Percentiles rank a stretch among this genome's conserved stretches.
Conservation (phyloP, 64 coral and sea anemone species). For the Pachyseris speciosa region DNA sequence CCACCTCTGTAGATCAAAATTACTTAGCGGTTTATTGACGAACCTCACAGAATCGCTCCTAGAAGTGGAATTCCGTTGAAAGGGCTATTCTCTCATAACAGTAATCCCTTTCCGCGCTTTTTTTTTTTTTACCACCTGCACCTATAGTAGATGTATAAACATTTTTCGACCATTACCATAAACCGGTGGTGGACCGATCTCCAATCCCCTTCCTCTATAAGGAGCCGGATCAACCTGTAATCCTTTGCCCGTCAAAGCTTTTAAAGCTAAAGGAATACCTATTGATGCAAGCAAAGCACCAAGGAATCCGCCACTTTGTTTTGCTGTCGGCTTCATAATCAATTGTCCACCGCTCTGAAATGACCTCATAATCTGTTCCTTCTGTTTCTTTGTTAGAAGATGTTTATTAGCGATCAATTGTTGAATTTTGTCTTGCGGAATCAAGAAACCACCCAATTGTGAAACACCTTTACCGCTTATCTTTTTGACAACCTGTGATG, state of each 20-base stretch:
- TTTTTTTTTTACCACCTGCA: too few relatives aligned
- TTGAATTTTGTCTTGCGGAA: constrained; percentile 6
- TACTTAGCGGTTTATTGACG: too few relatives aligned
- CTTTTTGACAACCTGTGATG: not conserved
- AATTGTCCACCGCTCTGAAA: not conserved
- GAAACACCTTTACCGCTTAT: not conserved
- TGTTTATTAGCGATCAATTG: not conserved
- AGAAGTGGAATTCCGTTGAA: too few relatives aligned
- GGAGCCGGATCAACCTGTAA: too few relatives aligned
- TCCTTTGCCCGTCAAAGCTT: not conserved
- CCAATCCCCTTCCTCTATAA: too few relatives aligned
- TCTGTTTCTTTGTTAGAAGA: not conserved
- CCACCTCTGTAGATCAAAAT: not conserved
- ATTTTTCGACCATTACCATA: too few relatives aligned
- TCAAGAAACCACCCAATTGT: not conserved
- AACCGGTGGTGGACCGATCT: too few relatives aligned
- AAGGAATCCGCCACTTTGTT: constrained; percentile 5
- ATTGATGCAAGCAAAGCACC: not conserved
- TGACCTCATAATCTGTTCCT: not conserved
- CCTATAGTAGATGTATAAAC: too few relatives aligned
- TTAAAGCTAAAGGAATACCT: not conserved
- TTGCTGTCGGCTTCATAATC: not conserved
- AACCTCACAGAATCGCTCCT: too few relatives aligned
- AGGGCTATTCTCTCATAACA: too few relatives aligned
- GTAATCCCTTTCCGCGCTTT: too few relatives aligned